Conservation (phyloP, 37 sponge, comb jelly and placozoan species). For the Dysidea cf. avara region DNA sequence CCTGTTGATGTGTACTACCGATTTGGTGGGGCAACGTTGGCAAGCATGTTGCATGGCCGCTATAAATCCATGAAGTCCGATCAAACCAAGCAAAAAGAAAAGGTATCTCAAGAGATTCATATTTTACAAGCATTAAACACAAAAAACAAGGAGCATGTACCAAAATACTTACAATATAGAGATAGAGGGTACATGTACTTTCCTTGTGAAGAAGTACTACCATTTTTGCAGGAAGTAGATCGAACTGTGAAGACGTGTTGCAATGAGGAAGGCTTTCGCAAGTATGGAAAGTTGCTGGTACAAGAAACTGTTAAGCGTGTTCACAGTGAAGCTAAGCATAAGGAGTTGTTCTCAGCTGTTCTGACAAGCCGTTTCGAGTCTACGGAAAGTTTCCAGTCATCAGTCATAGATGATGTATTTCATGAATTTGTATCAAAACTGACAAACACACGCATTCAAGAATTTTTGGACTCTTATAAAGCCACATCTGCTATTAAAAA, state of each 20-base stretch:
- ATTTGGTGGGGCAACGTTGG: conserved; percentile 19
- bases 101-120: conserved; percentile 1
- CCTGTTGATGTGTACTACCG: conserved; percentile 7
- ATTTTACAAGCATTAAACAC: neutral
- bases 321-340: no score
- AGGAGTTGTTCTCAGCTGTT: no score
- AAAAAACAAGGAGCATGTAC: conserved; percentile 10
- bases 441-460: conserved; percentile 19
- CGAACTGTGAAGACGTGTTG: conserved; percentile 1
- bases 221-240: conserved; percentile 4
- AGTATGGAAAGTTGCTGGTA: neutral
- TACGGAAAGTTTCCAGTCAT: no score
- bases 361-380: no score
- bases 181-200: conserved; percentile 34
- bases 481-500: conserved; percentile 3
- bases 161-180: conserved; percentile 16
- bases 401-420: neutral
- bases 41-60: conserved; percentile 6
- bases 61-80: neutral
- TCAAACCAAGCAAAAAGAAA: conserved; percentile 18
- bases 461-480: conserved; percentile 14
- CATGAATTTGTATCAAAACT: conserved; percentile 24
- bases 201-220: conserved; percentile 4
- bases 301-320: neutral
- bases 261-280: neutral